Conservation (phyloP, 2,113 vertebrate genomes). For the Peucedramus taeniatus region DNA sequence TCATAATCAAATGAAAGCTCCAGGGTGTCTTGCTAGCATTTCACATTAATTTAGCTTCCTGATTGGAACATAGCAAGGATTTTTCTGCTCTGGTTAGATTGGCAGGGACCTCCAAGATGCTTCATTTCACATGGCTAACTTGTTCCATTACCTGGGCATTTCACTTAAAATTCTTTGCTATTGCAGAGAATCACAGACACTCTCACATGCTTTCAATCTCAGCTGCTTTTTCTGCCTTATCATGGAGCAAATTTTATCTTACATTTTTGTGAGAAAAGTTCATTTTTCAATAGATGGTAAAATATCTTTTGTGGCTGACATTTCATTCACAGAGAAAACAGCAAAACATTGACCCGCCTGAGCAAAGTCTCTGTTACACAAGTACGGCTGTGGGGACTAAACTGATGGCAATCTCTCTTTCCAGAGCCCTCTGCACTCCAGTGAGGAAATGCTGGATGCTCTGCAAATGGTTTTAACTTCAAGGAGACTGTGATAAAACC, state of each 20-base stretch:
- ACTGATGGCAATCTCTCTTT: not conserved
- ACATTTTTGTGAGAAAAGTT: not conserved
- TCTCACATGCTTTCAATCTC: not conserved
- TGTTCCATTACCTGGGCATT: not conserved
- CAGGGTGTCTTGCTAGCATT: not conserved
- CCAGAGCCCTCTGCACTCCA: not conserved
- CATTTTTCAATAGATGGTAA: not conserved
- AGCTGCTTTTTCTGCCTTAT: not conserved
- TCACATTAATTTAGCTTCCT: not conserved
- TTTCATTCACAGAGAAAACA: not conserved
- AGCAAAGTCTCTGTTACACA: not conserved
- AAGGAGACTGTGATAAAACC: not conserved
- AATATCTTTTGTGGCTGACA: not conserved
- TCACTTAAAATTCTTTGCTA: not conserved
- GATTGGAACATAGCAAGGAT: not conserved
- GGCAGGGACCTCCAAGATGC: not conserved
- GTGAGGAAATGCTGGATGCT: not conserved
- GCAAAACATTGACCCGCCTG: rapidly evolving
- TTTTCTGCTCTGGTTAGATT: not conserved
- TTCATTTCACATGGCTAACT: not conserved
- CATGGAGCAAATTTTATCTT: not conserved
- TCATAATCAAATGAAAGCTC: not conserved
- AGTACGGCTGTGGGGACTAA: rapidly evolving
- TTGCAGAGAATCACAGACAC: not conserved
- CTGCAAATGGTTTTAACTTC: not conserved